These are phyloP conservation scores for Pseudomugil gertrudae DNA, from an alignment of 2,797 vertebrate genomes.

Conservation along the genomic window DNA sequence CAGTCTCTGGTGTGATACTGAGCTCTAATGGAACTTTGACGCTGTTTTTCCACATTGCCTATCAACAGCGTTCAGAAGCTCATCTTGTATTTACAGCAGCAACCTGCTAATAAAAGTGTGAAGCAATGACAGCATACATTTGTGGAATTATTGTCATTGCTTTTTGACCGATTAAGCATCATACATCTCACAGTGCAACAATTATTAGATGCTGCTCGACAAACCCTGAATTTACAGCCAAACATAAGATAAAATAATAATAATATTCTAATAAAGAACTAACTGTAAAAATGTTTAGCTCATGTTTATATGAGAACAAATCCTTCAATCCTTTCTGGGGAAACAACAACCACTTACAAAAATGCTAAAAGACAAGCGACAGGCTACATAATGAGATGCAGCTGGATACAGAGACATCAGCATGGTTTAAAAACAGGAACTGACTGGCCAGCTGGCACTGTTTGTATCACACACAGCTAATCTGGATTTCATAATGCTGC, in stretches of 20 bases:
- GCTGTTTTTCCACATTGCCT: slow-evolving; percentile 41
- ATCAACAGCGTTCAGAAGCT: slow-evolving; percentile 53
- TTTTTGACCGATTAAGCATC: slow-evolving; percentile 9
- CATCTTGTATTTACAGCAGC: slow-evolving; percentile 43
- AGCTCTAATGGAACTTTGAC: slow-evolving; percentile 49
- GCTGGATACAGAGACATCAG: slow-evolving; percentile 56
- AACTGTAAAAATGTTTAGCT: slow-evolving; percentile 59
- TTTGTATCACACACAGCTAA: slow-evolving; percentile 57
- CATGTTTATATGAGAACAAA: slow-evolving; percentile 63
- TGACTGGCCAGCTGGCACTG: slow-evolving; percentile 43
- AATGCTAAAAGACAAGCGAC: slow-evolving; percentile 35
- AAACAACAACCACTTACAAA: slow-evolving; percentile 28
- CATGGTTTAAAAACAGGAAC: slow-evolving; percentile 34
- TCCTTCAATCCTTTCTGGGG: slow-evolving; percentile 65
- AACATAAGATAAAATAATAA: background rate
- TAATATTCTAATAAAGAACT: slow-evolving; percentile 1
- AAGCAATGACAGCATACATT: slow-evolving; percentile 32
- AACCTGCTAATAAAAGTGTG: slow-evolving; percentile 46
- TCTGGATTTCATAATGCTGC: slow-evolving; percentile 67
- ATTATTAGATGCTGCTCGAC: background rate
- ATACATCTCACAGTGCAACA: slow-evolving; percentile 1
- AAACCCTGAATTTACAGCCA: background rate
- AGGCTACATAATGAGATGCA: slow-evolving; percentile 33
- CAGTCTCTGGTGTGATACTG: slow-evolving; percentile 35
- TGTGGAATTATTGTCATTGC: slow-evolving; percentile 33